These are phyloP conservation scores for Auanema sp. DNA, from an alignment of 2,888 invertebrate species.

Conservation along the genomic window DNA sequence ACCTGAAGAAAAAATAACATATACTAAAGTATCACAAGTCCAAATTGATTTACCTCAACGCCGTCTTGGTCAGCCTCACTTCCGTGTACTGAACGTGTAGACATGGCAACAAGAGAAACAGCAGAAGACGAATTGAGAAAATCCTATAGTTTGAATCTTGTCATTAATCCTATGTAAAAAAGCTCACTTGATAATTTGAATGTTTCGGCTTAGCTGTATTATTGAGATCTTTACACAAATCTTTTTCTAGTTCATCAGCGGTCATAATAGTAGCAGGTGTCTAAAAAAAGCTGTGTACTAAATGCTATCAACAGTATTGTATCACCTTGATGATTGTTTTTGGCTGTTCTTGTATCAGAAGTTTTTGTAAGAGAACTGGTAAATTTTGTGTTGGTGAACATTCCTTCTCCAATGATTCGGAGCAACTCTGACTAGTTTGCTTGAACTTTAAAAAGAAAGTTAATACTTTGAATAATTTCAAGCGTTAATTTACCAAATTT, in stretches of 20 bases:
- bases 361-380: constrained; percentile 35
- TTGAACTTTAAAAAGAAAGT: too few species aligned
- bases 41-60: constrained; percentile 11
- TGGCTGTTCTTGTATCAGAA: constrained; percentile 35
- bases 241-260: constrained; percentile 41
- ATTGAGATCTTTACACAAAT: constrained; percentile 31
- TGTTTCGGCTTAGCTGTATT: constrained; percentile 35
- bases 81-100: constrained; percentile 42
- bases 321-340: constrained; percentile 15
- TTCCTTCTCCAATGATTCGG: constrained; percentile 5
- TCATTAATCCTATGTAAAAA: neutral
- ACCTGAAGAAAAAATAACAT: constrained; percentile 9
- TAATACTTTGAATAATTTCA: too few species aligned
- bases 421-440: too few species aligned
- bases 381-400: constrained; percentile 13
- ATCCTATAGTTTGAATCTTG: constrained; percentile 20
- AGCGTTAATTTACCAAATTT: neutral
- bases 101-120: constrained; percentile 37
- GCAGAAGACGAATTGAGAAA: constrained; percentile 45
- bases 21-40: too few species aligned
- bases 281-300: constrained; percentile 14
- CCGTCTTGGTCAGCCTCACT: constrained; percentile 26
- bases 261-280: constrained; percentile 30
- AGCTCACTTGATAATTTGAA: constrained; percentile 1
- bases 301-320: neutral